Evolutionary conservation across 2,113 vertebrate genomes (phyloP).

Genomic region (Axis porcinus): DNA sequence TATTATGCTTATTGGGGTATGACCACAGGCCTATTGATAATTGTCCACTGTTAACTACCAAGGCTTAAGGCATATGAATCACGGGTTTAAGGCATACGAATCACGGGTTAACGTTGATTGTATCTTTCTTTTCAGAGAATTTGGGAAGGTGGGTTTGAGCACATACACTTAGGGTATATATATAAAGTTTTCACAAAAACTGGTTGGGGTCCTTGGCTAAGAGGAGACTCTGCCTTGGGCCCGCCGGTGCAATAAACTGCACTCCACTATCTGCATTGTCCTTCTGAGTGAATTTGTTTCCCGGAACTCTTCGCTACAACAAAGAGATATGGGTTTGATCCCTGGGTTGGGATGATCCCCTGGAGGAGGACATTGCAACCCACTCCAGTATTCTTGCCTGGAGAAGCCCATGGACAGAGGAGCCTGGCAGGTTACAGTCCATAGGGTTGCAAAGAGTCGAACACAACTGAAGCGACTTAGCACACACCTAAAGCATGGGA

Average conservation of each 20-base stretch:
- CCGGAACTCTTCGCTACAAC: not conserved
- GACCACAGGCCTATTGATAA: not conserved
- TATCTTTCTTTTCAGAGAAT: not conserved
- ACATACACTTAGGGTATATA: not conserved
- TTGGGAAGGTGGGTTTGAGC: not conserved
- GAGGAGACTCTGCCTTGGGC: not conserved
- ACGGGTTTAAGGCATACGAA: not conserved
- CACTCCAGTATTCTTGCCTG: not conserved
- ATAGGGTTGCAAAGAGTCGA: rapidly evolving
- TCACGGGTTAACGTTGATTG: not conserved
- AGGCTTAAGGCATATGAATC: not conserved
- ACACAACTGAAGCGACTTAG: not conserved
- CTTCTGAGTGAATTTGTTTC: not conserved
- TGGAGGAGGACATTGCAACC: not conserved
- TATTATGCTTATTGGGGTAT: not conserved
- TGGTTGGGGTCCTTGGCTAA: not conserved
- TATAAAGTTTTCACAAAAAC: not conserved
- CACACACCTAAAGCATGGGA: not conserved
- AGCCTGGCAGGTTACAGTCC: not conserved
- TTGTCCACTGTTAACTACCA: not conserved
- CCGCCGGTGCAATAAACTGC: rapidly evolving
- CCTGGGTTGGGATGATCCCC: not conserved
- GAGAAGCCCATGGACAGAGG: not conserved
- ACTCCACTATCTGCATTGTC: not conserved
- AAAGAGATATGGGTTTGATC: not conserved